Percentiles rank a stretch among this genome's conserved stretches.
phyloP scores from a whole-genome alignment of 1,140 invertebrate species.

The Drosophila repleta region DNA sequence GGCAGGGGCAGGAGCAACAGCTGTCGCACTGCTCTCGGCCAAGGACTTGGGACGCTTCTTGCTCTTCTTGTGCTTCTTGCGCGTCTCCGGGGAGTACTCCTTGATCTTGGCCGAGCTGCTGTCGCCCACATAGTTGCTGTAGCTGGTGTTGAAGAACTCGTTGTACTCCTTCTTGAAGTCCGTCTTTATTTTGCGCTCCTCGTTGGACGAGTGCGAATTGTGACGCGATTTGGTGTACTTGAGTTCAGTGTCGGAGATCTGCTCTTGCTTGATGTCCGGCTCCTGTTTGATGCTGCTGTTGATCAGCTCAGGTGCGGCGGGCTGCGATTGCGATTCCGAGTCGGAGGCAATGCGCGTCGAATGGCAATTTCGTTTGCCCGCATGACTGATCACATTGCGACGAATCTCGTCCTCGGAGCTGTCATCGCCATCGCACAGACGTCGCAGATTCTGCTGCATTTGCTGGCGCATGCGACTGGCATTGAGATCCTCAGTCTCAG shows the following conservation, averaged over 20 bases:
- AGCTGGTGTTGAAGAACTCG: conserved; percentile 51
- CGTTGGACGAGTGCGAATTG: conserved; percentile 65
- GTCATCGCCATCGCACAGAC: conserved; percentile 82
- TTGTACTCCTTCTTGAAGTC: conserved; percentile 83
- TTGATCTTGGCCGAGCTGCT: conserved; percentile 44
- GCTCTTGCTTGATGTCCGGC: conserved; percentile 80
- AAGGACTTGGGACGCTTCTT: conserved; percentile 90
- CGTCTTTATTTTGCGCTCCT: conserved; percentile 58
- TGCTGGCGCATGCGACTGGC: conserved; percentile 53
- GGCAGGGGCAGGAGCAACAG: neutral
- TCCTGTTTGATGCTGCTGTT: conserved; percentile 61
- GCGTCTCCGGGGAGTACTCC: conserved; percentile 84
- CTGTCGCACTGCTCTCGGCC: conserved; percentile 13
- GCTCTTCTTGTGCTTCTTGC: conserved; percentile 93
- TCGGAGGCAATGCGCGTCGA: conserved; percentile 86
- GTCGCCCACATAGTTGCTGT: conserved; percentile 37
- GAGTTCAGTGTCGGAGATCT: conserved; percentile 53
- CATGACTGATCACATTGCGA: conserved; percentile 73
- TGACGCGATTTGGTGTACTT: conserved; percentile 61
- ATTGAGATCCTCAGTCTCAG: conserved; percentile 22
- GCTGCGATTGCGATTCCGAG: conserved; percentile 83
- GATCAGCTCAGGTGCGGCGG: conserved; percentile 82
- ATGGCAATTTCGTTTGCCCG: conserved; percentile 85
- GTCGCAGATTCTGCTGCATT: conserved; percentile 67
- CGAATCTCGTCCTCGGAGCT: conserved; percentile 80